A percentile compares a stretch with the other conserved stretches of the same genome.
These are phyloP conservation scores for Clarias macrocephalus DNA, from an alignment of 2,113 vertebrate species.

Conservation along the genomic window DNA sequence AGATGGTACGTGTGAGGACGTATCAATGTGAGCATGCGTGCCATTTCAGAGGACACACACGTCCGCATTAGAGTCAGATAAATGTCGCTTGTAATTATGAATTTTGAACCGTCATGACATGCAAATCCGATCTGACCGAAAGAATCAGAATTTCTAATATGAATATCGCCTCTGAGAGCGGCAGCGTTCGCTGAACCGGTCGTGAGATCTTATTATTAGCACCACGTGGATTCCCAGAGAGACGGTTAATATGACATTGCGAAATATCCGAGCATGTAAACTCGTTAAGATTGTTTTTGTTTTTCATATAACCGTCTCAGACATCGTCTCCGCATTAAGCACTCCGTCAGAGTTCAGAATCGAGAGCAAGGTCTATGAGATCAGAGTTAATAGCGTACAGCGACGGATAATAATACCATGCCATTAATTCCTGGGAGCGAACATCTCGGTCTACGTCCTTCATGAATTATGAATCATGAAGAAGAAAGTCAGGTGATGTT, in stretches of 20 bases:
- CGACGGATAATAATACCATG: not conserved
- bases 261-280: not conserved
- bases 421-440: conserved; percentile 3
- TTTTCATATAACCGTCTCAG: not conserved
- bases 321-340: not conserved
- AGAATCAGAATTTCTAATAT: no score
- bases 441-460: conserved; percentile 1
- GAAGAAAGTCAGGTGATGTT: not conserved
- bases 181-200: not conserved
- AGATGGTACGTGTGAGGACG: no score
- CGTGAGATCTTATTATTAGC: not conserved
- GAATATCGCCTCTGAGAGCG: not conserved
- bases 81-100: no score
- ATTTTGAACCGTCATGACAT: no score
- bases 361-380: conserved; percentile 2
- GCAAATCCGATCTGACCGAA: no score
- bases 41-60: no score
- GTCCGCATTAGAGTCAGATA: no score
- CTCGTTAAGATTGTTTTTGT: not conserved
- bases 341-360: not conserved
- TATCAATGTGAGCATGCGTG: no score
- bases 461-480: conserved; percentile 12
- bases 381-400: conserved; percentile 6
- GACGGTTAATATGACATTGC: not conserved
- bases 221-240: not conserved